These are phyloP conservation scores for Phlogophora meticulosa DNA, from an alignment of 2,888 invertebrate species.

Conservation along the genomic window DNA sequence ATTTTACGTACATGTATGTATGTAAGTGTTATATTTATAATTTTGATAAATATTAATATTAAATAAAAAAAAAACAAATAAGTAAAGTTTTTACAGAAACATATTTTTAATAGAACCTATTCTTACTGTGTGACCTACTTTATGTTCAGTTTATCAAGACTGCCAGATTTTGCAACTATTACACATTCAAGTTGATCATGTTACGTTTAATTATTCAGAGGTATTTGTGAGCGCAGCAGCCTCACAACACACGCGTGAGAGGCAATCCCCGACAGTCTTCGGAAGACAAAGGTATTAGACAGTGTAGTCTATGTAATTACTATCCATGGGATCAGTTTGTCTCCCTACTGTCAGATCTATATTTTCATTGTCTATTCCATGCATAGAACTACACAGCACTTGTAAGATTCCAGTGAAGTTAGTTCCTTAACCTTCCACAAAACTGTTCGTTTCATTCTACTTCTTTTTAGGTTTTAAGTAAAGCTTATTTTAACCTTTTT, in stretches of 20 bases:
- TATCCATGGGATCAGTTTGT: neutral
- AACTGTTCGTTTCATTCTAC: too few species aligned
- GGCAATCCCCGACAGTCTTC: constrained; percentile 5
- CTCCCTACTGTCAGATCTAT: neutral
- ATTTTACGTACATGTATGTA: too few species aligned
- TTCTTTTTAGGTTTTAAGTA: too few species aligned
- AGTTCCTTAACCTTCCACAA: neutral
- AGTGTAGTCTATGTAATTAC: neutral
- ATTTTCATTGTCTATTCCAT: neutral
- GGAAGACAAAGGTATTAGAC: constrained; percentile 3
- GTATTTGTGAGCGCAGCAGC: constrained; percentile 21
- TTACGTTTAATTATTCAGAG: constrained; percentile 22
- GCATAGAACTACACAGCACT: neutral
- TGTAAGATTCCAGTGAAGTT: neutral
- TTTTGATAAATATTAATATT: too few species aligned
- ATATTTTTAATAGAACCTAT: neutral
- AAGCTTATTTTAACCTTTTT: too few species aligned
- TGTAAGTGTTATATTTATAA: too few species aligned
- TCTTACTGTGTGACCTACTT: neutral
- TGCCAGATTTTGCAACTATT: neutral
- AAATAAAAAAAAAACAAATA: too few species aligned
- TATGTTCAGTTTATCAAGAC: neutral
- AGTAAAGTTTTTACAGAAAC: neutral
- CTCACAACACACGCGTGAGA: constrained; percentile 8
- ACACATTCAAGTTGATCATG: neutral